Conservation (phyloP, 2,113 vertebrate genomes). For the Lampris megalopsis region DNA sequence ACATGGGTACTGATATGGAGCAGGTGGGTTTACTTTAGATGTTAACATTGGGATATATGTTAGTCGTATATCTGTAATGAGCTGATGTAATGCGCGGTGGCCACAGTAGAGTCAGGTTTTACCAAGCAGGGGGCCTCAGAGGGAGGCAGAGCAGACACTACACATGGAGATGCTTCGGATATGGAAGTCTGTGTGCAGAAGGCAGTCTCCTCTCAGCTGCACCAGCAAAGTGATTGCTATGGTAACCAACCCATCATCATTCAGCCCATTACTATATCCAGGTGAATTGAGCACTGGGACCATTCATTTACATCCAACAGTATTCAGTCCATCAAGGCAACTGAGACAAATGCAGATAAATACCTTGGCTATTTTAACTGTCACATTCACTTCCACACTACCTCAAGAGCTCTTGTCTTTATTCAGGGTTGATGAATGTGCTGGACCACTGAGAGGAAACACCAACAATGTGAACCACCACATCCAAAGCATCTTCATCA, state of each 20-base stretch:
- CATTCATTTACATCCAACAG: slow-evolving; percentile 37
- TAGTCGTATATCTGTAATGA: slow-evolving; percentile 57
- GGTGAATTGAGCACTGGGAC: slow-evolving; percentile 21
- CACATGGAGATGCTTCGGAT: slow-evolving; percentile 60
- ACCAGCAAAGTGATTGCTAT: slow-evolving; percentile 53
- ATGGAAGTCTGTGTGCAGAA: slow-evolving; percentile 49
- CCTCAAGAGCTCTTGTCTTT: background rate
- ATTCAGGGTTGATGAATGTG: background rate
- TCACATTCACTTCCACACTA: slow-evolving; percentile 18
- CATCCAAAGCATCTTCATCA: slow-evolving; percentile 53
- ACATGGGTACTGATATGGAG: slow-evolving; percentile 58
- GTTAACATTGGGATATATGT: slow-evolving; percentile 41
- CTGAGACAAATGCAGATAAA: slow-evolving; percentile 17
- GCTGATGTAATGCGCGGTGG: slow-evolving; percentile 62
- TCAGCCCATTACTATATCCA: slow-evolving; percentile 35
- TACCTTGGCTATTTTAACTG: slow-evolving; percentile 20
- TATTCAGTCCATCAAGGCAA: background rate
- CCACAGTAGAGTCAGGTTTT: slow-evolving; percentile 73
- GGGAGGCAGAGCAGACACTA: slow-evolving; percentile 61
- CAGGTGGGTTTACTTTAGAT: slow-evolving; percentile 61
- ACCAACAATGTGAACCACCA: slow-evolving; percentile 1
- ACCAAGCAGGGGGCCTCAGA: slow-evolving; percentile 74
- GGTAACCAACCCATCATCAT: slow-evolving; percentile 55
- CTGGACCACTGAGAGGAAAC: slow-evolving; percentile 47
- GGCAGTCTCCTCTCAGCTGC: slow-evolving; percentile 62